Conservation (phyloP, 2,888 invertebrate species). For the Pelosia muscerda region DNA sequence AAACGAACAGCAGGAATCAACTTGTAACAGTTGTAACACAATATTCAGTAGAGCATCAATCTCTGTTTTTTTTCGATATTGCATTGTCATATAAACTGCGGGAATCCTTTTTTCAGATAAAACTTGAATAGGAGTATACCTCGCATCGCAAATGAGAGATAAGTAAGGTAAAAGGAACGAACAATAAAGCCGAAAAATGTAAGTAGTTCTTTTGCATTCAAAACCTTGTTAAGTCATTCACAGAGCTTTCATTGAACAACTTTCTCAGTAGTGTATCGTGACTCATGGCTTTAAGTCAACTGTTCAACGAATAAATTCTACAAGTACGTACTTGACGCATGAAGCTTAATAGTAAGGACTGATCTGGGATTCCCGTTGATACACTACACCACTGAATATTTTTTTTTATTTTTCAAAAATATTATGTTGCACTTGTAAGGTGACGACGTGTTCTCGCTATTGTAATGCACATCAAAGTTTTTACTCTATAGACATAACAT, state of each 20-base stretch:
- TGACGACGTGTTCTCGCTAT: neutral
- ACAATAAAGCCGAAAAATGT: neutral
- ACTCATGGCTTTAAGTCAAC: slow-evolving; percentile 7
- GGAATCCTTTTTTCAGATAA: neutral
- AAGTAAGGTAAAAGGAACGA: neutral
- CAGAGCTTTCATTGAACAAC: slow-evolving; percentile 16
- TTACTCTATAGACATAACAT: too few species aligned
- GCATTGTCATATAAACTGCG: neutral
- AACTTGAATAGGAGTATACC: neutral
- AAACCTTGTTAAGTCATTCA: slow-evolving; percentile 1
- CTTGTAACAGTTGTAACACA: neutral
- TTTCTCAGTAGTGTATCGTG: slow-evolving; percentile 16
- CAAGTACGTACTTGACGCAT: slow-evolving; percentile 16
- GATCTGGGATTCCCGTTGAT: slow-evolving; percentile 12
- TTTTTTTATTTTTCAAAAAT: neutral
- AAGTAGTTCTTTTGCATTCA: neutral
- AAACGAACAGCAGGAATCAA: neutral
- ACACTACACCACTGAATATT: neutral
- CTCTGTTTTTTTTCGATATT: neutral
- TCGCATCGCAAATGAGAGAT: neutral
- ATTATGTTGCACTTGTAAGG: neutral
- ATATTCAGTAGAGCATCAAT: neutral
- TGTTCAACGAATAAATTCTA: neutral
- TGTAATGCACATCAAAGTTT: neutral
- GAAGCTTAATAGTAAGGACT: neutral